Evolutionary conservation across 2,797 vertebrate genomes (phyloP).

Genomic region (Macrochelys suwanniensis): DNA sequence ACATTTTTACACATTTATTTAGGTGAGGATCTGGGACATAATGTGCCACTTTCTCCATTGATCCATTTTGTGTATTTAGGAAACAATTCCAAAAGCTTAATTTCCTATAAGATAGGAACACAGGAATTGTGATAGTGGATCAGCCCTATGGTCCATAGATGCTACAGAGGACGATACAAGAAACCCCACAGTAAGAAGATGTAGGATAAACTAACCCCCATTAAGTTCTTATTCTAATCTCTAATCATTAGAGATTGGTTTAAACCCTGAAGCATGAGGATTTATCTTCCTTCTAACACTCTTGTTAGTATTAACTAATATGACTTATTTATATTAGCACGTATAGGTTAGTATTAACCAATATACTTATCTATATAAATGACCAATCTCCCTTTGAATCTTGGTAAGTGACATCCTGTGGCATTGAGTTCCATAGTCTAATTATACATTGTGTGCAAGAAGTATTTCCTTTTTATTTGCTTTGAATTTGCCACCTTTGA

Average conservation of each 20-base stretch:
- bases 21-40: background rate
- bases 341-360: background rate
- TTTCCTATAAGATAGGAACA: background rate
- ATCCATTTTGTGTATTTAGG: background rate
- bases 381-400: background rate
- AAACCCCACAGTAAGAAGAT: background rate
- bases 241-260: background rate
- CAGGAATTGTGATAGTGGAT: background rate
- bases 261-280: background rate
- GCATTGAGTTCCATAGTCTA: background rate
- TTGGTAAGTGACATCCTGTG: background rate
- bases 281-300: background rate
- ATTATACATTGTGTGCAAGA: background rate
- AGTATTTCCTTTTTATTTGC: background rate
- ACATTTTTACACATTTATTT: background rate
- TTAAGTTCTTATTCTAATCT: background rate
- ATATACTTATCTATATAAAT: background rate
- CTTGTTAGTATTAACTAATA: background rate
- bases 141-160: background rate
- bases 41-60: background rate
- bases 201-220: background rate
- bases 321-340: too few species aligned
- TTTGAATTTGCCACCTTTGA: slow-evolving; percentile 30
- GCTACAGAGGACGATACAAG: background rate
- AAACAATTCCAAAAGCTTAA: background rate